Evolutionary conservation across 2,113 vertebrate genomes (phyloP).

Genomic region (Daphoenositta chrysoptera): DNA sequence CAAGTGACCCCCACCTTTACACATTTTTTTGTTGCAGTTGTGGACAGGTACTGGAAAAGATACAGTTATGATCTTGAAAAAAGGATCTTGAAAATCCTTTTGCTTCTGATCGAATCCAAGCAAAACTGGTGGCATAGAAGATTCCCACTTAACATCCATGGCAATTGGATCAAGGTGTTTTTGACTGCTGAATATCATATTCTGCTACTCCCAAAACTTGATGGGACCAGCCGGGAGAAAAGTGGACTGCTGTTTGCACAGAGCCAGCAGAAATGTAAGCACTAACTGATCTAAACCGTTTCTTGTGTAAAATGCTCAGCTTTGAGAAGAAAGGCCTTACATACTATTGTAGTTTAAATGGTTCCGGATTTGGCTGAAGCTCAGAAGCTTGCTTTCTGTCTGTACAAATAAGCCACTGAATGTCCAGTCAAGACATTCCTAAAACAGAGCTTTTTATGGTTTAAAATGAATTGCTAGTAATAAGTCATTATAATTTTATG

Average conservation of each 20-base stretch:
- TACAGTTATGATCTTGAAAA: fast-evolving
- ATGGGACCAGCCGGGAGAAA: neutral
- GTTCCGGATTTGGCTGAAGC: neutral
- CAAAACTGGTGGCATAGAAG: neutral
- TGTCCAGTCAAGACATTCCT: neutral
- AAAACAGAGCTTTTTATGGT: neutral
- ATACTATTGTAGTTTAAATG: neutral
- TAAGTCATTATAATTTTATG: constrained; percentile 15
- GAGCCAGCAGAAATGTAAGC: neutral
- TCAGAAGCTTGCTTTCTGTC: neutral
- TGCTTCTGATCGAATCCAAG: neutral
- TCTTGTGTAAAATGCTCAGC: neutral
- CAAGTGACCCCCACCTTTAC: neutral
- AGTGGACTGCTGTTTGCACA: neutral
- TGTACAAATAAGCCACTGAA: neutral
- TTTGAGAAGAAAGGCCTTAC: neutral
- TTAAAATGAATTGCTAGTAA: neutral
- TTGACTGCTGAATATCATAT: neutral
- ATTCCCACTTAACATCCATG: neutral
- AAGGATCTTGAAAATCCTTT: neutral
- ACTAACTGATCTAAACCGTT: neutral
- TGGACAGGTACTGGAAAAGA: neutral
- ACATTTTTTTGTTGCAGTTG: neutral
- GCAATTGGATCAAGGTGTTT: neutral
- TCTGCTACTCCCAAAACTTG: neutral